These are phyloP conservation scores for Panthera uncia DNA, from an alignment of 2,113 vertebrate species.

Conservation along the genomic window DNA sequence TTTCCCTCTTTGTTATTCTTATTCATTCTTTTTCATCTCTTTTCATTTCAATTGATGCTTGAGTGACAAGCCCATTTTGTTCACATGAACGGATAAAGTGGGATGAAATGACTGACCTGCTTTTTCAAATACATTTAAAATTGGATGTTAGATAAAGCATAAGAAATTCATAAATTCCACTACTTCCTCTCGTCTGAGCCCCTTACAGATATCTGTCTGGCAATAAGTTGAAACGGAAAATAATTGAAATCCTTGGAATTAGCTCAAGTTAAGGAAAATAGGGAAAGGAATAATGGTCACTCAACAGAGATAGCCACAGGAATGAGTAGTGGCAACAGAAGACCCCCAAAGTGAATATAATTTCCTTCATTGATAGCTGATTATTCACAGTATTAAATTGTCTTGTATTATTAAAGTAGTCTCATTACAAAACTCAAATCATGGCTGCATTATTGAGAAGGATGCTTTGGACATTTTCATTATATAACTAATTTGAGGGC, in stretches of 20 bases:
- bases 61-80: neutral
- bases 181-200: neutral
- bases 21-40: neutral
- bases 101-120: neutral
- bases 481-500: neutral
- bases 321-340: neutral
- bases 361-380: neutral
- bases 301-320: neutral
- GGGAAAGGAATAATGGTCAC: neutral
- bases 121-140: conserved; percentile 17
- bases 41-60: neutral
- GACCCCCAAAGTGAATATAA: neutral
- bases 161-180: neutral
- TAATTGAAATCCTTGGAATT: neutral
- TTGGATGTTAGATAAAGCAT: neutral
- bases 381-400: neutral
- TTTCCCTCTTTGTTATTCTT: neutral
- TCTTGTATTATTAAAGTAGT: neutral
- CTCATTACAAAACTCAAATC: neutral
- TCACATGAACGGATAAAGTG: neutral
- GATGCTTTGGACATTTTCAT: neutral
- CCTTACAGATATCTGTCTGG: neutral
- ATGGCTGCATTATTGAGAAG: neutral
- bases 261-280: neutral
- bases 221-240: neutral